Evolutionary conservation across 2,888 invertebrate genomes (phyloP).

Genomic region (Tetranychus truncatus): DNA sequence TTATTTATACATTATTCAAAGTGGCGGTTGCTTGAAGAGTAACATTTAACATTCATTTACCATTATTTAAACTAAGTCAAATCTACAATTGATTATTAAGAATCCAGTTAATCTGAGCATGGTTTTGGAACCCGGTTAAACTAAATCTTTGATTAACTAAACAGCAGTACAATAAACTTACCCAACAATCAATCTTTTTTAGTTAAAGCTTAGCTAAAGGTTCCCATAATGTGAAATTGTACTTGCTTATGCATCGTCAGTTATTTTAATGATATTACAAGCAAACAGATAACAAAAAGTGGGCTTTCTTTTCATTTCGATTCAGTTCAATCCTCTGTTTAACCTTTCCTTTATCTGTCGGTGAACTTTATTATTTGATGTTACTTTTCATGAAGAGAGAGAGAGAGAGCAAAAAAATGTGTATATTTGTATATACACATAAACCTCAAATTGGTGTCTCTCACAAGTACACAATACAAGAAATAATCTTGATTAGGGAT

Average conservation of each 20-base stretch:
- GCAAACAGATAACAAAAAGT: not conserved
- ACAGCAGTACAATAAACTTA: no score
- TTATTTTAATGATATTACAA: not conserved
- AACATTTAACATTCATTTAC: not conserved
- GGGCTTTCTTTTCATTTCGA: not conserved
- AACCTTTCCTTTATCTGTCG: not conserved
- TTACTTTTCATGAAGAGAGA: no score
- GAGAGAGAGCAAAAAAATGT: not conserved
- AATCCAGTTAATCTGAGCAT: not conserved
- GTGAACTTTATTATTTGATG: not conserved
- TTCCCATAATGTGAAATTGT: not conserved
- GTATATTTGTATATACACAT: not conserved
- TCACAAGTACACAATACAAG: not conserved
- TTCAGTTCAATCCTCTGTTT: not conserved
- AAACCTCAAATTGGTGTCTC: not conserved
- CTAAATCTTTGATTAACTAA: no score
- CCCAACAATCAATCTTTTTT: no score
- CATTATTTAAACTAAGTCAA: not conserved
- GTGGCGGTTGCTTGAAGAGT: no score
- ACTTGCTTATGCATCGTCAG: not conserved
- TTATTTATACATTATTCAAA: not conserved
- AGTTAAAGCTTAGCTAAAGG: no score
- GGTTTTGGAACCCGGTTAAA: no score
- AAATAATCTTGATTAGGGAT: no score
- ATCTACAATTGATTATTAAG: not conserved